Conservation (phyloP, 2,113 vertebrate genomes). For the Lepidothrix coronata region DNA sequence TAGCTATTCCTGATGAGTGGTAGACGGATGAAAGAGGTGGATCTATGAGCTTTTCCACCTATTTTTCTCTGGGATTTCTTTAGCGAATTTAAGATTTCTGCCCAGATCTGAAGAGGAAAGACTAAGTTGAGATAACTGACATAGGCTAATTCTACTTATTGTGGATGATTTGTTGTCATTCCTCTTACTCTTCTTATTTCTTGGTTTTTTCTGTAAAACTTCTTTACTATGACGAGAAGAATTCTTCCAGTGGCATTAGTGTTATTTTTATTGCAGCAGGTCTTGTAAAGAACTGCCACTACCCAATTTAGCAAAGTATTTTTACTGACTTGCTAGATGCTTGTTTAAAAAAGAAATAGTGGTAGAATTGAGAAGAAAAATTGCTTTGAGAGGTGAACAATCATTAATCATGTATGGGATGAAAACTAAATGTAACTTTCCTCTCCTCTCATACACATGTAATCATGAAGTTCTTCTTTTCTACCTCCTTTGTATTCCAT, state of each 20-base stretch:
- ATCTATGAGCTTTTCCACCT: no score
- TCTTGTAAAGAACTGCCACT: neutral
- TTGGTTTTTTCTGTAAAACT: neutral
- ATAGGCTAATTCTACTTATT: neutral
- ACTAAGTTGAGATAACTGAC: neutral
- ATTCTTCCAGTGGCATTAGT: neutral
- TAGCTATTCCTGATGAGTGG: neutral
- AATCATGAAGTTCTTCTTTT: neutral
- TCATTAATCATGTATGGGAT: neutral
- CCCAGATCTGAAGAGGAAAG: neutral
- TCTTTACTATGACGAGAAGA: rapidly evolving
- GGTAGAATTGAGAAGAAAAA: neutral
- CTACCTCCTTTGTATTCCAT: neutral
- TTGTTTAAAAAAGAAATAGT: neutral
- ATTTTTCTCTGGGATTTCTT: neutral
- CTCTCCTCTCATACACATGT: neutral
- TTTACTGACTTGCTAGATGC: neutral
- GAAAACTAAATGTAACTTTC: neutral
- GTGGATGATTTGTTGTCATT: neutral
- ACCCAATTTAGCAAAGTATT: neutral
- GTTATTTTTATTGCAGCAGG: neutral
- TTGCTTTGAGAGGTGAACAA: neutral
- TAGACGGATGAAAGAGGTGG: neutral
- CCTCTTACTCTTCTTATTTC: neutral
- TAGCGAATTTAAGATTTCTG: neutral